Conservation (phyloP, 2,797 vertebrate species). For the Tarsius wallacei region DNA sequence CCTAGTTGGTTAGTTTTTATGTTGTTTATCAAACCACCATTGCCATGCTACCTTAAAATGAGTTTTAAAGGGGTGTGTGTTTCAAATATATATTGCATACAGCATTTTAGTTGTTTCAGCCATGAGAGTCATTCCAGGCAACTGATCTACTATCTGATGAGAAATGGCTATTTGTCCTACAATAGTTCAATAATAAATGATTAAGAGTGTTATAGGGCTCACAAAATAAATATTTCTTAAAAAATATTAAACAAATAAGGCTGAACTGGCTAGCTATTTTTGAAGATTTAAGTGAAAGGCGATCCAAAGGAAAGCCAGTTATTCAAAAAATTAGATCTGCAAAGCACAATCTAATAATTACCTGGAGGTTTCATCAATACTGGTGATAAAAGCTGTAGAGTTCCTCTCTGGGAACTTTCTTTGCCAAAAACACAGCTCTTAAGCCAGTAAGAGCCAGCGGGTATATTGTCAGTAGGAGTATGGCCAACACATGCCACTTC, state of each 20-base stretch:
- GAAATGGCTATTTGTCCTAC: background rate
- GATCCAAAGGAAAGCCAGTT: background rate
- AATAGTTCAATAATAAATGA: background rate
- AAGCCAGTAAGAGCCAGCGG: background rate
- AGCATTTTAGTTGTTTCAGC: background rate
- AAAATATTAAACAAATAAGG: background rate
- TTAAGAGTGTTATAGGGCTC: background rate
- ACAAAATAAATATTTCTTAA: background rate
- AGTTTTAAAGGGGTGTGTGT: background rate
- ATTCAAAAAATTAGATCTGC: background rate
- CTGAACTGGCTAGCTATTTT: background rate
- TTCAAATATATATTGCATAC: background rate
- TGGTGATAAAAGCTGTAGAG: background rate
- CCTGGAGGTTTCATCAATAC: background rate
- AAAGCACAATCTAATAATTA: background rate
- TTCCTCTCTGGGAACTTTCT: background rate
- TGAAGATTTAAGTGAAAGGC: background rate
- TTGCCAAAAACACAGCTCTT: background rate
- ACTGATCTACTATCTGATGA: background rate
- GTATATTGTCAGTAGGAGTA: background rate
- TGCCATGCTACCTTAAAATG: background rate
- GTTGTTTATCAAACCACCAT: background rate
- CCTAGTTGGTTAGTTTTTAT: background rate
- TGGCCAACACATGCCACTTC: background rate
- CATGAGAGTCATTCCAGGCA: background rate